Evolutionary conservation across 2,888 invertebrate species (phyloP), one percentile per base, ranked within the genome.

Genomic region (Eristalinus aeneus): DNA sequence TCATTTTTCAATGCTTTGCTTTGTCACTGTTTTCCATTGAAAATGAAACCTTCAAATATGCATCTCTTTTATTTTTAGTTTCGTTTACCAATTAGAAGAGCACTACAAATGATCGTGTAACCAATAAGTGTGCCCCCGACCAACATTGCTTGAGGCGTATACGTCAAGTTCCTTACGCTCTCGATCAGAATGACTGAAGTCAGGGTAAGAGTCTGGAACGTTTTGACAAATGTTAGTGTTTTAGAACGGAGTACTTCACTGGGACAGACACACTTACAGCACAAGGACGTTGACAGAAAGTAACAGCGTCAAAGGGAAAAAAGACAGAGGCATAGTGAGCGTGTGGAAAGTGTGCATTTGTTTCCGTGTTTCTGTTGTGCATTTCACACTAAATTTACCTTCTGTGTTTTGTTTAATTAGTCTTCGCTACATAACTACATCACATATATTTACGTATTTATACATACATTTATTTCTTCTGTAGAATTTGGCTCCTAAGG

Each of bases 111-210:
- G 67, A 91, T 90, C 20, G 90, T 74, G 39, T 91, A 91, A 31
- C 91, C 91, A 22, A 89, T 88, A 2, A 91, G 81, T 0, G 91
- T 90, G 65, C 91, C 91, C 78, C 90, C 90, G 12, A 91, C 89
- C 36, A 91, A 78, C 90, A 91, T 91, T 64, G 91, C 90, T 60
- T 90, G 90, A 71, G 90, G 89, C 75, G 89, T 90, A 61, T 90
- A 90, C 10, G 87, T 85, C 20, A 88, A 89, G 80, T 91, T 90
- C 73, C 88, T 69, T 11, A 90, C 88, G 84, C 88, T 89, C 87
- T 91, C 91, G 64, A 91, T 89, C 80, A 91, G 76, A 10, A 90
- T 84, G 39, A 91, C 88, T 73, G 88, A 89, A 77, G 89, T 89
- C 68, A 89, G 36, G 61, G 88, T 88, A 75, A 91, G 88, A 53